phyloP scores from a whole-genome alignment of 2,113 vertebrate species.

The Phrynosoma blainvillii region DNA sequence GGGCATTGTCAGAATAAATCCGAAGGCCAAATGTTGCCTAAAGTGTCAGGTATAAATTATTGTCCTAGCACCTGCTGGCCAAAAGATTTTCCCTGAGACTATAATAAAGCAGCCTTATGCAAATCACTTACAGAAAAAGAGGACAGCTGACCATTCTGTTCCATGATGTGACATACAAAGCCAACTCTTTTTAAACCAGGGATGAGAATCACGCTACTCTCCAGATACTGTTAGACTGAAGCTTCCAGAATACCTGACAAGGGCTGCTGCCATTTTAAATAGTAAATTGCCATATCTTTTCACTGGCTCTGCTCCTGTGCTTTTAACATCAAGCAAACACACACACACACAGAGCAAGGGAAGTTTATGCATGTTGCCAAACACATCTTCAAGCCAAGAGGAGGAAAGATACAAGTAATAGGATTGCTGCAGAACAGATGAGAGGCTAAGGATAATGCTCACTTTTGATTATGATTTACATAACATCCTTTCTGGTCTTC shows the following conservation, averaged over 20 bases:
- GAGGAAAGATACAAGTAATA: background rate
- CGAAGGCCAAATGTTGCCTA: constrained; percentile 41
- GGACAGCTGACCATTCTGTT: background rate
- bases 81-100: constrained; percentile 1
- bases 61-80: background rate
- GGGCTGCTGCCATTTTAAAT: background rate
- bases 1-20: constrained; percentile 20
- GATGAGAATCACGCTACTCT: too few species aligned
- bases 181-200: background rate
- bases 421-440: background rate
- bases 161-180: background rate
- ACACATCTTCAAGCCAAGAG: background rate
- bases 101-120: background rate
- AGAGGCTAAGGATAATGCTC: background rate
- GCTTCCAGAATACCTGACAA: too few species aligned
- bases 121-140: background rate
- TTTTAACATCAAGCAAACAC: background rate
- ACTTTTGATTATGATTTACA: background rate
- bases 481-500: background rate
- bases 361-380: background rate
- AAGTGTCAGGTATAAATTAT: constrained; percentile 45
- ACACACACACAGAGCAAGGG: background rate
- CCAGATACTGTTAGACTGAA: too few species aligned
- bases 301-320: background rate
- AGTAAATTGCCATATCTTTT: too few species aligned